phyloP scores from a whole-genome alignment of 2,888 invertebrate genomes.

The Cremastinae sp. region DNA sequence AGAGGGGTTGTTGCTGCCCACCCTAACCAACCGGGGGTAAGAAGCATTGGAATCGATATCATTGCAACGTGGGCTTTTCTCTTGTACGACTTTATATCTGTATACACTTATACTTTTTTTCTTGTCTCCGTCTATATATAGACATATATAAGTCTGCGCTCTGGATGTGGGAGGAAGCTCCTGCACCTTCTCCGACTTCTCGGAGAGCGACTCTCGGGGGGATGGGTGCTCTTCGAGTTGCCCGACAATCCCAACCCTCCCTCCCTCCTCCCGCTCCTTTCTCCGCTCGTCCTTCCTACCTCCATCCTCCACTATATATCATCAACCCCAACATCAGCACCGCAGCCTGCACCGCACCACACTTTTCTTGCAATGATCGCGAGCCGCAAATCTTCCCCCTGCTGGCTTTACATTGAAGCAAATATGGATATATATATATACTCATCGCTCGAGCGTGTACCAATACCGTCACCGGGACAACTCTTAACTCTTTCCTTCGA shows the following conservation, averaged over 20 bases:
- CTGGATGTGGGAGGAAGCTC: conserved; percentile 59
- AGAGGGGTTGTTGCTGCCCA: conserved; percentile 77
- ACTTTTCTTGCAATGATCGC: conserved; percentile 57
- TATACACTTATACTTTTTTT: conserved; percentile 4
- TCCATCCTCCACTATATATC: conserved; percentile 58
- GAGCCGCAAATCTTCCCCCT: conserved; percentile 54
- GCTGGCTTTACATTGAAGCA: conserved; percentile 23
- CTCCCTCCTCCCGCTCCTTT: conserved; percentile 37
- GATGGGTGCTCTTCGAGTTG: conserved; percentile 62
- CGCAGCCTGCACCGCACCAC: conserved; percentile 17
- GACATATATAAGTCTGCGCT: conserved; percentile 34
- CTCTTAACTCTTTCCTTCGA: conserved; percentile 77
- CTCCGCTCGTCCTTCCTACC: conserved; percentile 38
- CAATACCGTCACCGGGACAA: conserved; percentile 70
- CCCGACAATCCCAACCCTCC: conserved; percentile 59
- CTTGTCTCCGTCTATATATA: background rate
- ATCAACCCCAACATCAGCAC: conserved; percentile 58
- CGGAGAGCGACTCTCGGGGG: conserved; percentile 57
- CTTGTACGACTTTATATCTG: conserved; percentile 28
- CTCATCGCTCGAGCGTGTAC: background rate
- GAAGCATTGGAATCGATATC: conserved; percentile 81
- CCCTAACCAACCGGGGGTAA: conserved; percentile 78
- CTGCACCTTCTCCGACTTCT: conserved; percentile 70
- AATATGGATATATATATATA: background rate
- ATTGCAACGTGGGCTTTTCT: conserved; percentile 77